Base-by-base conservation (phyloP, 2,888 invertebrate genomes). In the Temnothorax rugatulus region DNA sequence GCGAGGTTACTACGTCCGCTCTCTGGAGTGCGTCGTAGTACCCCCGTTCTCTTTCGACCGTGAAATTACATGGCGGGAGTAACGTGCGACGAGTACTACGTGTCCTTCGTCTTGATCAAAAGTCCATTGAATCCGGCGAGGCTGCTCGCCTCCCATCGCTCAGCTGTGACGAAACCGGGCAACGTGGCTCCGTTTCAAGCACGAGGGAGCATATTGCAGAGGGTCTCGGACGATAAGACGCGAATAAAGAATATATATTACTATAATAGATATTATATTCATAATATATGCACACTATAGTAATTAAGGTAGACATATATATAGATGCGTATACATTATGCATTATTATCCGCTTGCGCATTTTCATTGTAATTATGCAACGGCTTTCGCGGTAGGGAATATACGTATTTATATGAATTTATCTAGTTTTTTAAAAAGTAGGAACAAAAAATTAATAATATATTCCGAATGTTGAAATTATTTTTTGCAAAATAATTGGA, bases 81-180 rank as follows among this genome's bases (percentile, higher is more conserved):
- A 92, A 54, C 77, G 90, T 91, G 91, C 90, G 90, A 86, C 90
- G 85, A 89, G 91, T 92, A 92, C 91, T 92, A 91, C 92, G 91
- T 82, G 85, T 88, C 84, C 89, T 88, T 89, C 89, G 88, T 83
- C 83, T 84, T 84, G 88, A 89, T 88, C 88, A 88, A 88, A 86
- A 79, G 84, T 87, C 88, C 88, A 88, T 90, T 87, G 88, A 89
- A 89, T 89, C 86, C 76, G 73, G 75, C 71, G 88, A 89, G 75
- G 77, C 59, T 68, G 29, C 63, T 74, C 54, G 59, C 64, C 54
- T 68, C 59, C 52, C 69, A 52, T 66, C 79, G 44, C 68, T 63
- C 61, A 68, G 76, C 76, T 77, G 76, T 77, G 66, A 77, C 76
- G 76, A 68, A 77, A 76, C 29, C 29, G 44, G 29, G 44, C 47